Evolutionary conservation across 2,888 invertebrate species (phyloP), one percentile per base, ranked within the genome.

Genomic region (Agrochola litura): DNA sequence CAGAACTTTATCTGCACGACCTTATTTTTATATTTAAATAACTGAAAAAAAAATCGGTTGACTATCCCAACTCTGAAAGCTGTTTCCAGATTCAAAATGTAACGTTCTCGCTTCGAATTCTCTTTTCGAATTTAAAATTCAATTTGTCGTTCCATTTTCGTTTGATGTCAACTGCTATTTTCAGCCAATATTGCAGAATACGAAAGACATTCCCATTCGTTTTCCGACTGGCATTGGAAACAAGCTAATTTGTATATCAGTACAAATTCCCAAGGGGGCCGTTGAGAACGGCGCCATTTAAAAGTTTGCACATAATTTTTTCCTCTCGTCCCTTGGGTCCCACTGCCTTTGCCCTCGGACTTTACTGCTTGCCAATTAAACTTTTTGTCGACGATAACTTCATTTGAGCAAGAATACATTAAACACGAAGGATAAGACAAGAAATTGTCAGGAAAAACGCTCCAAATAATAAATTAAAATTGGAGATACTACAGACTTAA

Each of bases 321-420:
- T 88, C 71, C 67, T 64, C 64, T 61, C 19, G 43, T 69, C 81
- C 77, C 84, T 65, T 46, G 73, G 30, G 73, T 64, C 82, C 82
- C 46, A 65, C 77, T 85, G 80, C 68, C 84, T 69, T 80, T 82
- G 64, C 77, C 72, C 77, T 78, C 77, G 41, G 77, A 70, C 58
- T 73, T 76, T n/a, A 66, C 84, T 76, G 61, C 58, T 73, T 69
- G 81, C 82, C 90, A 92, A 92, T 93, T 92, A 92, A 93, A 93
- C 92, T 92, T 92, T 91, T 91, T 92, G 80, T 84, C 65, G 77
- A 81, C 87, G 81, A 90, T 93, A 92, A 91, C 89, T 90, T 88
- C 73, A 84, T 91, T 91, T 85, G 81, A 90, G 85, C 79, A 76
- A 78, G 76, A 83, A 75, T 73, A 65, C 65, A 76, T 76, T 69